phyloP scores from a whole-genome alignment of 2,888 invertebrate species.

The Drosophila anceps region DNA sequence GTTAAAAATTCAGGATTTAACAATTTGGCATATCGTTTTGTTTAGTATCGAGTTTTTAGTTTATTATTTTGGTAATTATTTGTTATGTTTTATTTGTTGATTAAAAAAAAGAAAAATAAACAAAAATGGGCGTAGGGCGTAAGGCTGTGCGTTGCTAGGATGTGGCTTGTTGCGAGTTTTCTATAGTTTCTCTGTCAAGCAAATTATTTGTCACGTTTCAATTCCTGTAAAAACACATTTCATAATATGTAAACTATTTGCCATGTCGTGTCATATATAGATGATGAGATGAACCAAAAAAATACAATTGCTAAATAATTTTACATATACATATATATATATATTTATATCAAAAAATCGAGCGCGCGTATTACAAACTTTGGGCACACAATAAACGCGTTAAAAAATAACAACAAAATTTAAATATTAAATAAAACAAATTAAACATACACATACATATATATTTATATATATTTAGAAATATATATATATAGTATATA shows the following conservation, averaged over 20 bases:
- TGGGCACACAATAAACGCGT: conserved; percentile 77
- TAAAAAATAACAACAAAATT: conserved; percentile 79
- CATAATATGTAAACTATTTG: conserved; percentile 24
- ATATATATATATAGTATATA: conserved; percentile 22
- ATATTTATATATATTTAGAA: conserved; percentile 7
- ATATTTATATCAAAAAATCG: conserved; percentile 74
- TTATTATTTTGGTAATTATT: conserved; percentile 37
- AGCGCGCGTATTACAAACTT: conserved; percentile 79
- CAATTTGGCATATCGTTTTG: conserved; percentile 77
- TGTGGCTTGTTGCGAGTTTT: conserved; percentile 57
- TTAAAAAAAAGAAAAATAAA: conserved; percentile 17
- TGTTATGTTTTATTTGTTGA: neutral
- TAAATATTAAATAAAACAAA: conserved; percentile 82
- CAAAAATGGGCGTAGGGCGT: conserved; percentile 29
- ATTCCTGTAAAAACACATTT: conserved; percentile 71
- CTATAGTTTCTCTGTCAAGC: conserved; percentile 43
- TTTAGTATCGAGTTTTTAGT: conserved; percentile 49
- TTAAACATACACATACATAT: conserved; percentile 45
- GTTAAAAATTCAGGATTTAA: conserved; percentile 83
- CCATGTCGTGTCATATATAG: conserved; percentile 28
- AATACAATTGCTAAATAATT: conserved; percentile 57
- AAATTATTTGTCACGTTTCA: conserved; percentile 79
- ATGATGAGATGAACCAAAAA: conserved; percentile 43
- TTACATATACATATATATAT: conserved; percentile 73
- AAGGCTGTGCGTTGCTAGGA: conserved; percentile 52